phyloP scores from a whole-genome alignment of 2,113 vertebrate genomes.

The Candoia aspera region DNA sequence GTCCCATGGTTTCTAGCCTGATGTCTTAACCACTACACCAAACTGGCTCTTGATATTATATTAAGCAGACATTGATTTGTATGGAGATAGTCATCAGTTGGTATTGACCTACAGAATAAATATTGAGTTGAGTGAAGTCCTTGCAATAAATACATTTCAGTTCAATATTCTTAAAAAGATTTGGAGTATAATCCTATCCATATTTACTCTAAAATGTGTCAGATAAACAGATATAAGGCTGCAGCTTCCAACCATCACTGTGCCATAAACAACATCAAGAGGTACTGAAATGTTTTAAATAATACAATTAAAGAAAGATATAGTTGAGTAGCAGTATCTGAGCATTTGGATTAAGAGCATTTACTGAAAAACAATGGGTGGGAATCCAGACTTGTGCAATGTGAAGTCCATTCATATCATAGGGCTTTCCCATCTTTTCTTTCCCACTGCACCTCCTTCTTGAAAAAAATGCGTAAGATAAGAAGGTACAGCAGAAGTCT shows the following conservation, averaged over 20 bases:
- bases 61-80: background rate
- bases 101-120: slow-evolving; percentile 12
- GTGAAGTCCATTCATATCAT: background rate
- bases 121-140: background rate
- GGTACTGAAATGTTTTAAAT: background rate
- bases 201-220: background rate
- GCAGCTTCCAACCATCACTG: background rate
- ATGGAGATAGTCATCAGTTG: background rate
- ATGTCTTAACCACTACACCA: no score
- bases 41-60: background rate
- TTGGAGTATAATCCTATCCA: background rate
- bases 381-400: background rate
- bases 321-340: background rate
- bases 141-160: background rate
- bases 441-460: background rate
- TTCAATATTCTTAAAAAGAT: background rate
- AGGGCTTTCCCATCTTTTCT: background rate
- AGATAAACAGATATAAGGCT: background rate
- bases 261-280: background rate
- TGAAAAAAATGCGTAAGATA: background rate
- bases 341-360: background rate
- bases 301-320: background rate
- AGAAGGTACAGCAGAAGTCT: background rate
- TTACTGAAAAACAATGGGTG: background rate
- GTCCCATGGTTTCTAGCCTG: no score